phyloP scores from a whole-genome alignment of 2,113 vertebrate species.

The Notarius quadriscutis region DNA sequence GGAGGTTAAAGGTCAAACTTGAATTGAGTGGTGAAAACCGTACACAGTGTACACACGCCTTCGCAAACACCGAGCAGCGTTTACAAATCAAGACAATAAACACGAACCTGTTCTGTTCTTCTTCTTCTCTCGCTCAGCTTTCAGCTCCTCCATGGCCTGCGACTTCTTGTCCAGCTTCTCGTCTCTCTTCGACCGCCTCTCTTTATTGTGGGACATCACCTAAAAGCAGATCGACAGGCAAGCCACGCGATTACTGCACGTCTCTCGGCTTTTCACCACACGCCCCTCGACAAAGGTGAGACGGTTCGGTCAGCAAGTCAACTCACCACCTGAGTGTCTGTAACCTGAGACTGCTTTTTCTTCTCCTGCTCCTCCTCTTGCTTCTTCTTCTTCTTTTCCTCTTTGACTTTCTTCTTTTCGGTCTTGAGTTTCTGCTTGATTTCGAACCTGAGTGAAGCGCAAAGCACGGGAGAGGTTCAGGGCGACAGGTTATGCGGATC shows the following conservation, averaged over 20 bases:
- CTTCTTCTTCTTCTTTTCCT: constrained; percentile 98
- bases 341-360: constrained; percentile 90
- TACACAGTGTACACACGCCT: background rate
- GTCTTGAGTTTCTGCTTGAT: constrained; percentile 99
- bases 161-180: constrained; percentile 98
- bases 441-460: constrained; percentile 83
- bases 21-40: background rate
- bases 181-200: constrained; percentile 92
- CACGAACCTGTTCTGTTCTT: constrained; percentile 92
- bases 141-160: constrained; percentile 98
- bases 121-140: constrained; percentile 95
- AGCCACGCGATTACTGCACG: background rate
- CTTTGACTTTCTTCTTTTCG: constrained; percentile 97
- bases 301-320: background rate
- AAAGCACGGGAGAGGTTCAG: background rate
- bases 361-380: constrained; percentile 97
- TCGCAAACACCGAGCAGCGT: background rate
- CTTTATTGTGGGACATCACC: constrained; percentile 99
- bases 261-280: background rate
- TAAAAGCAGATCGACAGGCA: constrained; percentile 53
- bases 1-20: background rate
- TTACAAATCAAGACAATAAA: background rate
- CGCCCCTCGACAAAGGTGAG: too few relatives aligned
- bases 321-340: constrained; percentile 89
- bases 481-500: background rate